Evolutionary conservation across 2,888 invertebrate genomes (phyloP).

Genomic region (Stenodema calcarata): DNA sequence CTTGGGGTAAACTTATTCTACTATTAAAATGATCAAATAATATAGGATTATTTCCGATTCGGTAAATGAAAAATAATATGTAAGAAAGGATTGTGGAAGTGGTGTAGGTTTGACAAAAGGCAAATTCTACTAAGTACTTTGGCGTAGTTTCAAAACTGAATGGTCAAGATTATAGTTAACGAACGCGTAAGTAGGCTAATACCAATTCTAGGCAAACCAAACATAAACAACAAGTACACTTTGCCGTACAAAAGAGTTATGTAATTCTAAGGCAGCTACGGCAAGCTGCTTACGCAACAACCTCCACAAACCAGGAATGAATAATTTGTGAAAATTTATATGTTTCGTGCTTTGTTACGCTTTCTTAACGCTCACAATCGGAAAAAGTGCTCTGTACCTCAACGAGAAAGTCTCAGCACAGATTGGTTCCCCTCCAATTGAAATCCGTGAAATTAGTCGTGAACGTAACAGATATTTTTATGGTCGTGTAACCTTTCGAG

Average conservation of each 20-base stretch:
- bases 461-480: neutral
- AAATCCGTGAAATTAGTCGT: neutral
- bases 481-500: neutral
- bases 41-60: neutral
- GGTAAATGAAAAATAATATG: neutral
- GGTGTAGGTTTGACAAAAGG: too few species aligned
- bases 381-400: neutral
- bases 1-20: neutral
- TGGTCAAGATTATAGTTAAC: too few species aligned
- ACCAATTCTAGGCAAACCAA: too few species aligned
- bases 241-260: too few species aligned
- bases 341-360: neutral
- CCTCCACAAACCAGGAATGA: neutral
- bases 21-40: neutral
- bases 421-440: neutral
- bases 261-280: neutral
- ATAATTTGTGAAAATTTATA: neutral
- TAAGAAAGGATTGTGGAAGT: too few species aligned
- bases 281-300: neutral
- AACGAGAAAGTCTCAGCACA: neutral
- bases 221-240: too few species aligned
- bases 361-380: neutral
- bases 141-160: too few species aligned
- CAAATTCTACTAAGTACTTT: too few species aligned
- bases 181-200: too few species aligned